phyloP scores from a whole-genome alignment of 2,113 vertebrate genomes.

The Ibidorhyncha struthersii region DNA sequence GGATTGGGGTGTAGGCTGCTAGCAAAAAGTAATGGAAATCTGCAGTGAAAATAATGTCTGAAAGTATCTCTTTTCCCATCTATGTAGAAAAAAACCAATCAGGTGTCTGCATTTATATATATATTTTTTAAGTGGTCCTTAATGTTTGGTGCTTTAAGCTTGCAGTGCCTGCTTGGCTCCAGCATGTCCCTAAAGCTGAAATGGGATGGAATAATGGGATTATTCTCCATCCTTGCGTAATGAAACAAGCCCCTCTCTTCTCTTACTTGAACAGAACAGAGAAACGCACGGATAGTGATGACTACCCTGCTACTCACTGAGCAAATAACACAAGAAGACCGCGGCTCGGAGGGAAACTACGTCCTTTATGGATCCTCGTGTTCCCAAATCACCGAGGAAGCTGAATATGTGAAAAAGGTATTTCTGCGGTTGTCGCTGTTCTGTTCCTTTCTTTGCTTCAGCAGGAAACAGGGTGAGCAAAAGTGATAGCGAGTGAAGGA shows the following conservation, averaged over 20 bases:
- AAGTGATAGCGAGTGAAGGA: accelerated
- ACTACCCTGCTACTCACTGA: not conserved
- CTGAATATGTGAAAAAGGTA: conserved; percentile 74
- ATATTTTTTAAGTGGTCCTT: not conserved
- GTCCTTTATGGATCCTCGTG: not conserved
- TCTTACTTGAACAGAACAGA: not conserved
- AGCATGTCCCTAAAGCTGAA: not conserved
- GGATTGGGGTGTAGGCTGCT: not conserved
- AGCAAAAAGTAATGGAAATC: not conserved
- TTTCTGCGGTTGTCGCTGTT: not conserved
- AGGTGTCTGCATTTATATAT: not conserved
- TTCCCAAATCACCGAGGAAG: conserved; percentile 70
- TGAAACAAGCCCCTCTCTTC: not conserved
- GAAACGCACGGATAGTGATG: conserved; percentile 12
- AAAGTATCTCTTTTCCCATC: not conserved
- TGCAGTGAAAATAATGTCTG: not conserved
- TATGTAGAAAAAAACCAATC: too few relatives aligned
- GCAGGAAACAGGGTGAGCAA: not conserved
- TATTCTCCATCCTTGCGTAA: accelerated
- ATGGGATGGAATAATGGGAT: not conserved
- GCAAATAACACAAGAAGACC: not conserved
- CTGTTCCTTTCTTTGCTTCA: not conserved
- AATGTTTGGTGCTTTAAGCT: not conserved
- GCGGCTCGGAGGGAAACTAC: not conserved
- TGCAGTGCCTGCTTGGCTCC: not conserved